Percentiles rank a stretch among this genome's conserved stretches.
Conservation (phyloP, 1,140 invertebrate genomes). For the Lepidotrigona ventralis region DNA sequence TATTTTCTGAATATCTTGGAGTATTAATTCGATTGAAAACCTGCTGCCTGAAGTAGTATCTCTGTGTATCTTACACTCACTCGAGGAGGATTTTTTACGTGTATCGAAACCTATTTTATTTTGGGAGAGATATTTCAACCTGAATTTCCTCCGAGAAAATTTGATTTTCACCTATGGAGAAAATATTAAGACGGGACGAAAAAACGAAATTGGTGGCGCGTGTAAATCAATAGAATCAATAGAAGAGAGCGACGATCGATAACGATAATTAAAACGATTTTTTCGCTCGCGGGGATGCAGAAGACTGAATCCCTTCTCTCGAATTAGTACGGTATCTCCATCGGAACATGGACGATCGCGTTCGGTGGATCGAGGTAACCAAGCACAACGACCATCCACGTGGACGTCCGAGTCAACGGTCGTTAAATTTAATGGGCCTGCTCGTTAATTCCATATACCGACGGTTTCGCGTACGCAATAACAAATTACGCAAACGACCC, state of each 20-base stretch:
- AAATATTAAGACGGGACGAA: too few relatives aligned
- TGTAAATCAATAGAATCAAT: too few relatives aligned
- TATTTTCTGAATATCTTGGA: too few relatives aligned
- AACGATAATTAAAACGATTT: not conserved
- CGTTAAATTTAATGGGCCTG: constrained; percentile 67
- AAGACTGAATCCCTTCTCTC: not conserved
- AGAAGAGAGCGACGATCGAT: not conserved
- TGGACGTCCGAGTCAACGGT: constrained; percentile 62
- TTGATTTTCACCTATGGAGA: too few relatives aligned
- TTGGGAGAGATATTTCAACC: too few relatives aligned
- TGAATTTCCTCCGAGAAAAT: too few relatives aligned
- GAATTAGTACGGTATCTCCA: not conserved
- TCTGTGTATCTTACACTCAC: too few relatives aligned
- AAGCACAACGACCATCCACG: constrained; percentile 37
- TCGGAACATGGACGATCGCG: constrained; percentile 21
- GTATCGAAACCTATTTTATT: too few relatives aligned
- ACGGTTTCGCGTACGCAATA: constrained; percentile 61
- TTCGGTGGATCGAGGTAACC: constrained; percentile 25
- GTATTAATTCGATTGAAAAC: too few relatives aligned
- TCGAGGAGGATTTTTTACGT: too few relatives aligned
- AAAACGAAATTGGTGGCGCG: too few relatives aligned
- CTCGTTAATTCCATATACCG: constrained; percentile 64
- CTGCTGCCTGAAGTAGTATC: too few relatives aligned
- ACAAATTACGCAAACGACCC: constrained; percentile 66
- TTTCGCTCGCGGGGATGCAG: not conserved